Base-by-base conservation (phyloP, 2,888 invertebrate species). In the Pristionchus exspectatus region DNA sequence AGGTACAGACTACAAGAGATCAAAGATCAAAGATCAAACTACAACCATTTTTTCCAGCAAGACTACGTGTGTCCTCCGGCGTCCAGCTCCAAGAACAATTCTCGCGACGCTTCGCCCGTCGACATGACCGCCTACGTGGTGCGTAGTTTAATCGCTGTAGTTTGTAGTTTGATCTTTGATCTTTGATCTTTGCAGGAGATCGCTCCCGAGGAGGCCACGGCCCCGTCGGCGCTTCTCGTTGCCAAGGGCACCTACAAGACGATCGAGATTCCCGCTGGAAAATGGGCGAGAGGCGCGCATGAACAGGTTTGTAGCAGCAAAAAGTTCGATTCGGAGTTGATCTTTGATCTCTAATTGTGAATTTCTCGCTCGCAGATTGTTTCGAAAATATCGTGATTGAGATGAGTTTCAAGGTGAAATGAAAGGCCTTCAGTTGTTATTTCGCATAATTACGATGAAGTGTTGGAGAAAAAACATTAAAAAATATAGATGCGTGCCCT, bases 181-280 rank as follows among this genome's bases (percentile, higher is more conserved):
- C 50, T 81, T 50, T 81, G 81, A 81, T 81, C 81, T 81, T 18
- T 81, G 27, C 5, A 85, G 84, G 84, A 85, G 59, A 56, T 85
- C 24, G 56, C 56, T 33, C 84, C 84, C 5, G 59, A 56, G 30
- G 84, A 85, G 84, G 56, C 59, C n/a, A 30, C 38, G 3, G 59
- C 59, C 0, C 84, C 84, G 21, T 85, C 84, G 3, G 84, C 50
- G 2, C 56, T 85, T 10, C 59, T 85, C 21, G 84, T 85, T 24
- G 38, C 84, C 84, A 85, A 85, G 56, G 84, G 84, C 27, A 85
- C 84, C 18, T 85, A 59, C 84, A 85, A 85, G 59, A 85, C 84
- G 18, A 85, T 85, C 84, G 59, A 56, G 56, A 59, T 85, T 33
- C 33, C 56, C 3, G 30, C 84, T 0, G 84, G 50, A 10, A 59